phyloP scores from a whole-genome alignment of 2,797 vertebrate species.

The Lagorchestes hirsutus region DNA sequence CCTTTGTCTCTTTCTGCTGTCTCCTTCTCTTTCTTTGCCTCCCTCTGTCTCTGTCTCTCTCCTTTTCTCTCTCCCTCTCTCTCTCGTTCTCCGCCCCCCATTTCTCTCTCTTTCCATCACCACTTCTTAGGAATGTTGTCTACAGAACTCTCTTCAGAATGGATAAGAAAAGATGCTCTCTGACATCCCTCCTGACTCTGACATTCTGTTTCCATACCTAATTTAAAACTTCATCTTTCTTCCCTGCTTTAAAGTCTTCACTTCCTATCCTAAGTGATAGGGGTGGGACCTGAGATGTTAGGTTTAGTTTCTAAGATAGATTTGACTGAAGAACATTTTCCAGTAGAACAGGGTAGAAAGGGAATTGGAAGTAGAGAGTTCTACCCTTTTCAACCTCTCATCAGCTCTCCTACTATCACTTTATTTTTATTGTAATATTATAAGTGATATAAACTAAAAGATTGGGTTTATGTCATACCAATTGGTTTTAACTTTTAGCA shows the following conservation, averaged over 20 bases:
- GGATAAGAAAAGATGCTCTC: neutral
- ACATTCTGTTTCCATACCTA: neutral
- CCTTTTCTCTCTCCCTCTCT: too few species aligned
- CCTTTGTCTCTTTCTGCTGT: too few species aligned
- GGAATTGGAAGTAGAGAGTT: neutral
- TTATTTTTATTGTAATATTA: conserved; percentile 4
- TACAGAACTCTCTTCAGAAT: neutral
- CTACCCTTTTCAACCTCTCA: neutral
- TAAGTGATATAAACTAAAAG: conserved; percentile 15
- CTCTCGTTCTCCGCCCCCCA: too few species aligned
- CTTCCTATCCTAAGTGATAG: neutral
- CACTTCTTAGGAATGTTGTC: neutral
- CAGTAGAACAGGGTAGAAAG: neutral
- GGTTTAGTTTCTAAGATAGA: neutral
- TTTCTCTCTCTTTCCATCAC: too few species aligned
- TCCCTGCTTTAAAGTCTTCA: neutral
- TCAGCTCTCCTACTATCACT: neutral
- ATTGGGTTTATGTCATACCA: conserved; percentile 64
- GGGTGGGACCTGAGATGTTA: neutral
- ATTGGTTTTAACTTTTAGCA: conserved; percentile 78
- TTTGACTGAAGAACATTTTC: neutral
- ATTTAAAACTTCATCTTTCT: neutral
- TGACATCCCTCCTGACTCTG: neutral
- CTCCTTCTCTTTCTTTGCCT: too few species aligned
- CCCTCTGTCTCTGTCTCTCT: too few species aligned